Evolutionary conservation across 2,888 invertebrate species (phyloP).

Genomic region (Orthonevra nobilis): DNA sequence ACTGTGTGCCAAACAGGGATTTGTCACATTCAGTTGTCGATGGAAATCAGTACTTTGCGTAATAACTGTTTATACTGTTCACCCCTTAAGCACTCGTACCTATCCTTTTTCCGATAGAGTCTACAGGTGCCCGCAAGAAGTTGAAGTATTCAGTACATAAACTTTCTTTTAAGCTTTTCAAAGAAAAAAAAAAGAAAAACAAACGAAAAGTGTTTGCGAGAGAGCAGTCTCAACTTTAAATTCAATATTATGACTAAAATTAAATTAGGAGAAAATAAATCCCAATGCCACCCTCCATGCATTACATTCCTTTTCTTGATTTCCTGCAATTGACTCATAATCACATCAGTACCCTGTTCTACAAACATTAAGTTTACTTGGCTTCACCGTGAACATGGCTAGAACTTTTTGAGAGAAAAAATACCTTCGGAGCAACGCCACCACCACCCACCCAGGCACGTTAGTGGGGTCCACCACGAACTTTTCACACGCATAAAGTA

Average conservation of each 20-base stretch:
- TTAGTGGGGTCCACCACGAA: constrained; percentile 62
- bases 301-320: constrained; percentile 30
- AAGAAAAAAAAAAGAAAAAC: too few relatives aligned
- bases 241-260: constrained; percentile 40
- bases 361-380: constrained; percentile 49
- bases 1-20: too few relatives aligned
- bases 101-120: constrained; percentile 28
- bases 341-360: constrained; percentile 47
- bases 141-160: constrained; percentile 1
- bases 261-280: constrained; percentile 41
- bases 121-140: constrained; percentile 49
- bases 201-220: constrained; percentile 42
- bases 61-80: constrained; percentile 9
- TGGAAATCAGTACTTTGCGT: too few relatives aligned
- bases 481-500: constrained; percentile 70
- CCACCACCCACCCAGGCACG: constrained; percentile 36
- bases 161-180: constrained; percentile 2
- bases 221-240: constrained; percentile 23
- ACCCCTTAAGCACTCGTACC: constrained; percentile 7
- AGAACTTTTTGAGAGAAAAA: constrained; percentile 50
- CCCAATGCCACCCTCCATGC: constrained; percentile 31
- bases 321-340: constrained; percentile 59
- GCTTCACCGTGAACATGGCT: constrained; percentile 27
- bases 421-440: constrained; percentile 23
- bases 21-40: too few relatives aligned